Percentiles rank a stretch among this genome's conserved stretches.
These are phyloP conservation scores for Chaetophractus vellerosus DNA, from an alignment of 2,797 vertebrate genomes.

Conservation along the genomic window DNA sequence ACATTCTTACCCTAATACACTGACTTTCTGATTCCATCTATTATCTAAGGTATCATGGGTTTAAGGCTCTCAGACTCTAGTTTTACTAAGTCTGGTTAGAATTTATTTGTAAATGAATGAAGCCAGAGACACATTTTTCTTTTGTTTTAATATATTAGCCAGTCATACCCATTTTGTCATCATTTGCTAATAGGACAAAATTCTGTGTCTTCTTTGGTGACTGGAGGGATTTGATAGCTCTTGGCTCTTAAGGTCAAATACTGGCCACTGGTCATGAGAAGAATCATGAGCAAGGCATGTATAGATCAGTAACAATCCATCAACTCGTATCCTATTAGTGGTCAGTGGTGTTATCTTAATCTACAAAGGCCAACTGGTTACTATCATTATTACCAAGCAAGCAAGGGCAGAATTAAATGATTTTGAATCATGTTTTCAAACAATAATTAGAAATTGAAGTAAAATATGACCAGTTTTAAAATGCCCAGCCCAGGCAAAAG, in stretches of 20 bases:
- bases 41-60: neutral
- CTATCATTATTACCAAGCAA: constrained; percentile 55
- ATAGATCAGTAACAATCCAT: constrained; percentile 50
- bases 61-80: neutral
- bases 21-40: constrained; percentile 28
- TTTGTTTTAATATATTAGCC: constrained; percentile 52
- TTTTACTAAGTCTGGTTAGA: constrained; percentile 53
- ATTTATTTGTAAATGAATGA: constrained; percentile 64
- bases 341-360: constrained; percentile 55
- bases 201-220: constrained; percentile 57
- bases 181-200: neutral
- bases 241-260: constrained; percentile 62
- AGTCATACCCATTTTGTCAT: constrained; percentile 2
- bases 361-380: constrained; percentile 65
- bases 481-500: constrained; percentile 24
- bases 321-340: constrained; percentile 56
- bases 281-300: constrained; percentile 38
- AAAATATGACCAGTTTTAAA: constrained; percentile 39
- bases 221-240: constrained; percentile 37
- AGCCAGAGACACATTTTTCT: constrained; percentile 14
- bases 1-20: neutral
- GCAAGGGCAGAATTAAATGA: constrained; percentile 51
- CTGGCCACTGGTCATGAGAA: constrained; percentile 49
- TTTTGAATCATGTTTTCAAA: constrained; percentile 61
- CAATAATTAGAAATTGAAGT: constrained; percentile 48